phyloP scores from a whole-genome alignment of 2,113 vertebrate genomes.

The Xenotilapia flavipinnis region DNA sequence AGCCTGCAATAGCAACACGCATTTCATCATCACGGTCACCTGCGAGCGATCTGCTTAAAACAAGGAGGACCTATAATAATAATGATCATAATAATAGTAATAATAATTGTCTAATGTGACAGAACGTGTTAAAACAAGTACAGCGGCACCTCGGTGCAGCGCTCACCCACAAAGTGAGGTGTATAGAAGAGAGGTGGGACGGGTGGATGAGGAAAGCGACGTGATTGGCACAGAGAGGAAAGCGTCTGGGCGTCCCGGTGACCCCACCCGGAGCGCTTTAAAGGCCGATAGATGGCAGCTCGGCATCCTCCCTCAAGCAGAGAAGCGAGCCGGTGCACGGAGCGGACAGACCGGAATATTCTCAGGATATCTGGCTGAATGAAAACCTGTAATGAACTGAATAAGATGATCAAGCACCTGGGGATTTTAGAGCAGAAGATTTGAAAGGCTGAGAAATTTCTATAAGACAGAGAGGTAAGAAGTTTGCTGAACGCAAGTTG shows the following conservation, averaged over 20 bases:
- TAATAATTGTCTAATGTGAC: not conserved
- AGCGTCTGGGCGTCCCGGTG: conserved; percentile 74
- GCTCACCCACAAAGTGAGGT: not conserved
- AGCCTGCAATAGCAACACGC: not conserved
- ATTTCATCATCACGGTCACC: not conserved
- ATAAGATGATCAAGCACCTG: not conserved
- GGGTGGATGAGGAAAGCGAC: not conserved
- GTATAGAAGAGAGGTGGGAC: not conserved
- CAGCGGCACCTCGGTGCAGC: not conserved
- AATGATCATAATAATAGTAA: not conserved
- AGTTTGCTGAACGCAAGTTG: conserved; percentile 1
- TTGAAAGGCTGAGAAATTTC: conserved; percentile 17
- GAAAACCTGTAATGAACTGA: not conserved
- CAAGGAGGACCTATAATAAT: not conserved
- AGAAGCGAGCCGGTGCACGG: not conserved
- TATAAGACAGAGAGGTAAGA: conserved; percentile 33
- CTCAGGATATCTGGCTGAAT: not conserved
- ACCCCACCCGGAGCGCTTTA: conserved; percentile 82
- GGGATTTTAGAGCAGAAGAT: conserved; percentile 33
- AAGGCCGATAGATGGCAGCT: conserved; percentile 87
- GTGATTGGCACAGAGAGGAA: conserved; percentile 82
- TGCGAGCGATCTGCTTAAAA: not conserved
- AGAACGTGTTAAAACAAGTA: not conserved
- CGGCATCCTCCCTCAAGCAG: conserved; percentile 51
- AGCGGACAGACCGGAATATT: not conserved